A percentile compares a stretch with the other conserved stretches of the same genome.
Conservation (phyloP, 1,140 invertebrate genomes). For the Drosophila takahashii region DNA sequence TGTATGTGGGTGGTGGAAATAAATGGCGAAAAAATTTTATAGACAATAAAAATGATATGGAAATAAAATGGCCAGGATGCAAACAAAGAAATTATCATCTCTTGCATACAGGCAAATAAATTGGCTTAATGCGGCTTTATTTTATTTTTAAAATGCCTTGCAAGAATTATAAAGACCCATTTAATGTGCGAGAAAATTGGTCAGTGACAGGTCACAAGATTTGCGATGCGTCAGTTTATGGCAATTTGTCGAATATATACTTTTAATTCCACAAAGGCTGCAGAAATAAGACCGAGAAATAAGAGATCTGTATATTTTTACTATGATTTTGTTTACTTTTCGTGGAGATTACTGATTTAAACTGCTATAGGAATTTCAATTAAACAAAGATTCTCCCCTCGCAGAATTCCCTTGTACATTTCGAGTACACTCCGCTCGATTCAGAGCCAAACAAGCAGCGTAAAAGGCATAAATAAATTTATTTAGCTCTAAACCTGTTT, state of each 20-base stretch:
- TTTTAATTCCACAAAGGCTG: neutral
- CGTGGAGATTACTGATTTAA: conserved; percentile 6
- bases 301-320: too few relatives aligned
- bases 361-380: conserved; percentile 22
- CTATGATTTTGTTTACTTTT: neutral
- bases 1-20: conserved; percentile 35
- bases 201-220: conserved; percentile 32
- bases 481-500: conserved; percentile 81
- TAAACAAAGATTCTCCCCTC: conserved; percentile 14
- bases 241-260: conserved; percentile 16
- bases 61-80: conserved; percentile 54
- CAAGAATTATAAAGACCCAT: conserved; percentile 44
- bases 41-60: conserved; percentile 70
- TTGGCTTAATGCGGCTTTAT: conserved; percentile 39
- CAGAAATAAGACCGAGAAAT: too few relatives aligned
- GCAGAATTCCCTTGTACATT: conserved; percentile 1
- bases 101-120: conserved; percentile 12
- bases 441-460: conserved; percentile 12
- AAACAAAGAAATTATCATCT: conserved; percentile 69
- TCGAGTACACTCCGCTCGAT: neutral
- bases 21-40: conserved; percentile 75
- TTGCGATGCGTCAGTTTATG: conserved; percentile 16
- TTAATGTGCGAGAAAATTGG: conserved; percentile 62
- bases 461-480: conserved; percentile 70
- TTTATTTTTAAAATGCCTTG: conserved; percentile 31